These are phyloP conservation scores for Tridacna gigas DNA, from an alignment of 2,888 invertebrate species.

Conservation along the genomic window DNA sequence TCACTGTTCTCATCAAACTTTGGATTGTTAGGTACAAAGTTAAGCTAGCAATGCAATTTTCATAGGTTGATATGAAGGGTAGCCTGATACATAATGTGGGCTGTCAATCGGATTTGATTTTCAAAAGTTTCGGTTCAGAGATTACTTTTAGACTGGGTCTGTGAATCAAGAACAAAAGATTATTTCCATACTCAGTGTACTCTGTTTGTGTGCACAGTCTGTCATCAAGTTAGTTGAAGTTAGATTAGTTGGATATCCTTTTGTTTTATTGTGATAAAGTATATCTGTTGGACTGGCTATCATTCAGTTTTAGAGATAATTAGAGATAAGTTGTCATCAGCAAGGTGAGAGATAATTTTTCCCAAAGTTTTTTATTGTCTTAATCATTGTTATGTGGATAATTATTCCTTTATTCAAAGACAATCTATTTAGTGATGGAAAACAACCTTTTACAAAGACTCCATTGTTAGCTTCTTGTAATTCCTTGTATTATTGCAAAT, in stretches of 20 bases:
- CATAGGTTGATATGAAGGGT: slow-evolving; percentile 1
- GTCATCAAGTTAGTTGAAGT: slow-evolving; percentile 38
- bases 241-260: slow-evolving; percentile 55
- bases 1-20: too few relatives aligned
- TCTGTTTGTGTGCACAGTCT: slow-evolving; percentile 29
- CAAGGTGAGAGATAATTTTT: slow-evolving; percentile 8
- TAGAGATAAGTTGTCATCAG: slow-evolving; percentile 2
- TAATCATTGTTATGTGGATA: neutral
- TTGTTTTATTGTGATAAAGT: slow-evolving; percentile 49
- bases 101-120: slow-evolving; percentile 22
- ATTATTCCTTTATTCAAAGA: too few relatives aligned
- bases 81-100: neutral
- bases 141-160: slow-evolving; percentile 16
- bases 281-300: slow-evolving; percentile 5
- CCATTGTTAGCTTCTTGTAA: too few relatives aligned
- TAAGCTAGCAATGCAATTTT: too few relatives aligned
- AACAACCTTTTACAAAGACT: too few relatives aligned
- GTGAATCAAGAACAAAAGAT: slow-evolving; percentile 7
- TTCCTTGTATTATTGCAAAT: too few relatives aligned
- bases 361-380: neutral
- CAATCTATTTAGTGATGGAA: too few relatives aligned
- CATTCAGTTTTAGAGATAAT: neutral
- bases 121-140: slow-evolving; percentile 14
- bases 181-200: slow-evolving; percentile 13
- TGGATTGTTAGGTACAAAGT: too few relatives aligned